These are phyloP conservation scores for Mergus octosetaceus DNA, from an alignment of 2,797 vertebrate genomes.

Conservation along the genomic window DNA sequence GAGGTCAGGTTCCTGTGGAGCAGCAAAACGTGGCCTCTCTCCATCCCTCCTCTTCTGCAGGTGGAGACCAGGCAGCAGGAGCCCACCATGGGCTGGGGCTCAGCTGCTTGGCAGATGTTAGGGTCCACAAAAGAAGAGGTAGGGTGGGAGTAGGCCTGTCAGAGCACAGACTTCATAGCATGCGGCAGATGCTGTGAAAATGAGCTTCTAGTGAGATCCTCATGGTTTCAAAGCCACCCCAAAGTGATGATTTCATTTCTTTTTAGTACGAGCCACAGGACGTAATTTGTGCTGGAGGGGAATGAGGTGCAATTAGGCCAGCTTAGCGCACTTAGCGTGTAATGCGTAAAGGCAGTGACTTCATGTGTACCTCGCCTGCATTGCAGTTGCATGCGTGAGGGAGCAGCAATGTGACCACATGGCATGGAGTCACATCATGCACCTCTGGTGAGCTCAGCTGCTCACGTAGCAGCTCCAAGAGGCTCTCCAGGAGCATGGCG, in stretches of 20 bases:
- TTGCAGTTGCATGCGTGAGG: fast-evolving
- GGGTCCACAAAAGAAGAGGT: neutral
- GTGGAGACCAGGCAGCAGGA: neutral
- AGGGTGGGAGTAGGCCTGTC: neutral
- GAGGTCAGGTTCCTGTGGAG: neutral
- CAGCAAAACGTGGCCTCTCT: neutral
- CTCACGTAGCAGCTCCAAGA: fast-evolving
- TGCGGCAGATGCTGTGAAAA: neutral
- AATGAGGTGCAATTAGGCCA: neutral
- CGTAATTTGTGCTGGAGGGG: neutral
- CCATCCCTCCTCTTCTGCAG: neutral
- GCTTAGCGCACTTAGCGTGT: neutral
- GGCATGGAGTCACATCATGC: too few species aligned
- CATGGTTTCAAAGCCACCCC: neutral
- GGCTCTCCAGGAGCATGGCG: fast-evolving
- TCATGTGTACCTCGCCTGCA: neutral
- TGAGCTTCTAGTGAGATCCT: neutral
- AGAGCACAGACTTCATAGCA: neutral
- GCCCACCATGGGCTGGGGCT: neutral
- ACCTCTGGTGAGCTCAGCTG: neutral
- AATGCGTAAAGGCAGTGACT: neutral
- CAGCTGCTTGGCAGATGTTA: neutral
- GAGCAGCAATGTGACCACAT: neutral
- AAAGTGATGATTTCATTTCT: neutral
- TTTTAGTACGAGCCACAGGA: neutral